A percentile compares a stretch with the other conserved stretches of the same genome.
phyloP scores from a whole-genome alignment of 2,113 vertebrate species.

The Planiliza haematocheilus region DNA sequence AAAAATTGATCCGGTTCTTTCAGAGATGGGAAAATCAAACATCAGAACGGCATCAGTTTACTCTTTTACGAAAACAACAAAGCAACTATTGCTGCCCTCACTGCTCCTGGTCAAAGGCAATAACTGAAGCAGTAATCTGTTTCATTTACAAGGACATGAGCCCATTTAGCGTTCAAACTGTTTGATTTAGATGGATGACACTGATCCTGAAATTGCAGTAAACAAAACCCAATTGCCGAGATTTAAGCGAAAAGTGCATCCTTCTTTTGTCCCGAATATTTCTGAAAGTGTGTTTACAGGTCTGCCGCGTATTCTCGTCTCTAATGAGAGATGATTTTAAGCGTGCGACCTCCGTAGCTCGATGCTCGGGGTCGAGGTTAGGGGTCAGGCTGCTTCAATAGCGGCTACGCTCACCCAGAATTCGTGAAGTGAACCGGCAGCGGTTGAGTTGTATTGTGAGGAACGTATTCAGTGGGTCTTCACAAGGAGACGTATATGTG shows the following conservation, averaged over 20 bases:
- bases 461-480: background rate
- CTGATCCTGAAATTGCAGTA: conserved; percentile 28
- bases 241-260: conserved; percentile 11
- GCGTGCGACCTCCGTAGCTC: background rate
- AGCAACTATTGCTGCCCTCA: background rate
- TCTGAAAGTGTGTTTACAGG: background rate
- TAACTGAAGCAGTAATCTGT: conserved; percentile 31
- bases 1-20: background rate
- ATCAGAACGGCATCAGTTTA: background rate
- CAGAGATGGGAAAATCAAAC: background rate
- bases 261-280: background rate
- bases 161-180: conserved; percentile 22
- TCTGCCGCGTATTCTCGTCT: background rate
- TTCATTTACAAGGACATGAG: conserved; percentile 53
- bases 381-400: too few species aligned
- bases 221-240: conserved; percentile 17
- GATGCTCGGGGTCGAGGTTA: too few species aligned
- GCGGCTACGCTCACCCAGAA: too few species aligned
- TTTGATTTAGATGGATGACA: conserved; percentile 30
- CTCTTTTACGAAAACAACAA: conserved; percentile 23
- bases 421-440: too few species aligned
- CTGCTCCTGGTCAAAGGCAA: conserved; percentile 39
- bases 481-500: too few species aligned
- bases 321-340: background rate
- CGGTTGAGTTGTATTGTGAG: background rate